These are phyloP conservation scores for Bufotes viridis DNA, from an alignment of 2,797 vertebrate genomes.

Conservation along the genomic window DNA sequence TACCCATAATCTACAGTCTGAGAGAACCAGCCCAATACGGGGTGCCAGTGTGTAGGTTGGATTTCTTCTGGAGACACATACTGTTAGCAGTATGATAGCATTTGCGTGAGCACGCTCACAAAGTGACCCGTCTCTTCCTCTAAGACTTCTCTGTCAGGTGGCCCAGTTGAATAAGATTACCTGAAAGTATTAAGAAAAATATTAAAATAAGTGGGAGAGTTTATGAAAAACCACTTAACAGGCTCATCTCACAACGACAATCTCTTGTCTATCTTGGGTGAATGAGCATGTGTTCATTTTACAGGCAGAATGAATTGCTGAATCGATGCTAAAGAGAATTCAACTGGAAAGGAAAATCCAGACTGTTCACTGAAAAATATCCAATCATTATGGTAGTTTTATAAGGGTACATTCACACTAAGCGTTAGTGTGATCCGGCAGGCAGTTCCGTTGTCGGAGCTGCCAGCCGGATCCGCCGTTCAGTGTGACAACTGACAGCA, in stretches of 20 bases:
- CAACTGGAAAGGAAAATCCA: too few species aligned
- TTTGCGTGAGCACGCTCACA: constrained; percentile 91
- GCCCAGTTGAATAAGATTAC: constrained; percentile 92
- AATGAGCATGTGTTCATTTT: too few species aligned
- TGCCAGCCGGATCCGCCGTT: too few species aligned
- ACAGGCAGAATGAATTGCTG: too few species aligned
- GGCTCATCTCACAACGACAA: not conserved
- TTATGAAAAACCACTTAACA: not conserved
- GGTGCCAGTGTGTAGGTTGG: constrained; percentile 98
- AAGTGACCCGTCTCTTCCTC: constrained; percentile 92
- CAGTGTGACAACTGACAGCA: too few species aligned
- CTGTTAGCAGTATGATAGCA: constrained; percentile 97
- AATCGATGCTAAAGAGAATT: too few species aligned
- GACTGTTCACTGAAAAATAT: too few species aligned
- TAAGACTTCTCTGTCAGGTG: constrained; percentile 85
- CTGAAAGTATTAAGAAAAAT: constrained; percentile 69
- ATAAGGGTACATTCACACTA: too few species aligned
- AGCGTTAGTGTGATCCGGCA: too few species aligned
- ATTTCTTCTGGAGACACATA: constrained; percentile 98
- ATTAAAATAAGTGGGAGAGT: not conserved
- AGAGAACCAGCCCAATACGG: constrained; percentile 97
- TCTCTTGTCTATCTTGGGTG: too few species aligned
- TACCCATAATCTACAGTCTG: constrained; percentile 97
- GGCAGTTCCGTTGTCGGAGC: too few species aligned
- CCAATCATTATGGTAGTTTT: too few species aligned